Base-by-base conservation (phyloP, 2,113 vertebrate species). In the Agapornis roseicollis region DNA sequence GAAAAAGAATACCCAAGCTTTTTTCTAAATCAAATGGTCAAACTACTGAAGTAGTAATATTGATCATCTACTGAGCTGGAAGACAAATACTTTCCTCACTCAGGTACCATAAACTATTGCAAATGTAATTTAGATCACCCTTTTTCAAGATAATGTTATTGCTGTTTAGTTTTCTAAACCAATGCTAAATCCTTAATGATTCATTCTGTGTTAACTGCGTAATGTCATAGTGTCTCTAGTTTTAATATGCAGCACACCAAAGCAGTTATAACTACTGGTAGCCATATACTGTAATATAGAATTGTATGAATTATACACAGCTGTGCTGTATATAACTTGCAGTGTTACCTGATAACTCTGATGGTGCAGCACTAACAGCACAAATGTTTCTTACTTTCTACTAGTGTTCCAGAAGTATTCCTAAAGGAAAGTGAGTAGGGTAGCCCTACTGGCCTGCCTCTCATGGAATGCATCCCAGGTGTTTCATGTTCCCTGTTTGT, bases 401-500 rank as follows among this genome's bases (percentile, higher is more conserved):
- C 5, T 28, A 17, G 25, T 13, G 1, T 50, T 65, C 35, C 49
- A 53, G 16, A 44, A 11, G 3, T 37, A 20, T 70, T 60, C 10
- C 35, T 55, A 41, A 41, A 8, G 19, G 27, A 81, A 92, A 80
- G 17, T 19, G 27, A 58, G 7, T 39, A 72, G 31, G 4, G 23
- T 29, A 55, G 7, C 13, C 35, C 24, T 64, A 17, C 42, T 61
- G 46, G 12, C 56, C 9, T 5, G 14, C 49, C 27, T 71, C 41
- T 19, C 18, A 27, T 35, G 15, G 63, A 82, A 25, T 5, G 16
- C 17, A 52, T 15, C 17, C 22, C 52, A 72, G 17, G 16, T 44
- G 31, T 46, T 85, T n/a, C 33, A 7, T 5, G 9, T 37, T 60
- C 2, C 3, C 4, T 46, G 4, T 28, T 60, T 2, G 0, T 65